phyloP scores from a whole-genome alignment of 2,113 vertebrate species.

The Benitochromis conjunctus region DNA sequence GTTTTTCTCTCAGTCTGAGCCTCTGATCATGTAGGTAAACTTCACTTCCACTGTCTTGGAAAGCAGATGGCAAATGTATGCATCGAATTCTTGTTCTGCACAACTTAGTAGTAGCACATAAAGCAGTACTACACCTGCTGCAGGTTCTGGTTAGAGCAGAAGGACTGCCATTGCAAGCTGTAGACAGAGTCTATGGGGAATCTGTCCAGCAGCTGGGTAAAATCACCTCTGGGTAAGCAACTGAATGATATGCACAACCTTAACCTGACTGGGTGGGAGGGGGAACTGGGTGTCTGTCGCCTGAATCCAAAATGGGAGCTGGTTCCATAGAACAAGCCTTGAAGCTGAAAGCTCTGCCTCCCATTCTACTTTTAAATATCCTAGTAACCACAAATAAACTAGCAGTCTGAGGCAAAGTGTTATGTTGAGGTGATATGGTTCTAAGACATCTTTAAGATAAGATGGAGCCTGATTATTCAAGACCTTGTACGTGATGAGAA shows the following conservation, averaged over 20 bases:
- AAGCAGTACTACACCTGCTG: not conserved
- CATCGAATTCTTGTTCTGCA: not conserved
- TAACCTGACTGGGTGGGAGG: not conserved
- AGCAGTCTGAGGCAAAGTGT: too few relatives aligned
- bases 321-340: too few relatives aligned
- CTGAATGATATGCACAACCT: not conserved
- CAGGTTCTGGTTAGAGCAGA: not conserved
- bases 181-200: not conserved
- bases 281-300: too few relatives aligned
- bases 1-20: not conserved
- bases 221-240: not conserved
- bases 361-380: too few relatives aligned
- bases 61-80: not conserved
- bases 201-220: not conserved
- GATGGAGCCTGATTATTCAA: too few relatives aligned
- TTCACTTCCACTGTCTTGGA: not conserved
- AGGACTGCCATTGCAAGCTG: not conserved
- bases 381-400: too few relatives aligned
- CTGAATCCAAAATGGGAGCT: too few relatives aligned
- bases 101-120: not conserved
- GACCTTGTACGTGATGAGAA: too few relatives aligned
- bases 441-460: too few relatives aligned
- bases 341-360: too few relatives aligned
- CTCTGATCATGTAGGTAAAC: not conserved
- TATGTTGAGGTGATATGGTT: too few relatives aligned